These are phyloP conservation scores for Ophion obscuratus DNA, from an alignment of 2,888 invertebrate species.

Conservation along the genomic window DNA sequence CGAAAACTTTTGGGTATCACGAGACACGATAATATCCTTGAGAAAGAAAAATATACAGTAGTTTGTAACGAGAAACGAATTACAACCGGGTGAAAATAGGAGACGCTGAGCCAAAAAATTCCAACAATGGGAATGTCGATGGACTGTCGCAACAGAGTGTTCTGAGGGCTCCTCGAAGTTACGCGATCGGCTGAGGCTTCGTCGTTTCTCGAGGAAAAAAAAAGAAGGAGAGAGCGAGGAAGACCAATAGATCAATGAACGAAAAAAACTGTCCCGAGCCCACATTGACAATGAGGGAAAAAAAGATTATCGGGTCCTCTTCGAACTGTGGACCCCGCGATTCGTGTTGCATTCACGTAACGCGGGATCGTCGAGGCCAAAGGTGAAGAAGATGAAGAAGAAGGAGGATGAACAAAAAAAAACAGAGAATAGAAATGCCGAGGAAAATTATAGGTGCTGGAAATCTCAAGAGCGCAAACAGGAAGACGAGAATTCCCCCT, in stretches of 20 bases:
- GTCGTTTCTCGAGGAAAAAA: conserved; percentile 28
- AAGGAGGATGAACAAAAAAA: conserved; percentile 66
- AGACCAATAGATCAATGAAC: conserved; percentile 38
- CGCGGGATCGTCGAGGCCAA: conserved; percentile 71
- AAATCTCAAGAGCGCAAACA: conserved; percentile 81
- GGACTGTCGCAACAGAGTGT: conserved; percentile 32
- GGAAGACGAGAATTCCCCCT: conserved; percentile 74
- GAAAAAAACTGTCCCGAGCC: conserved; percentile 64
- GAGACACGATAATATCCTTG: background rate
- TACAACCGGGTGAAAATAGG: background rate
- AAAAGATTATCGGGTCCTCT: conserved; percentile 71
- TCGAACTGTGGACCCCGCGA: conserved; percentile 61
- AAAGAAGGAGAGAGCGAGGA: conserved; percentile 23
- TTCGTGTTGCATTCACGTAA: conserved; percentile 75
- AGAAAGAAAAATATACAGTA: conserved; percentile 2
- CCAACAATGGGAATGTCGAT: conserved; percentile 27
- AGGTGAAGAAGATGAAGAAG: conserved; percentile 63
- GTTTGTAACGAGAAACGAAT: conserved; percentile 23
- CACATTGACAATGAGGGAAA: conserved; percentile 69
- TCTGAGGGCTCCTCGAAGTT: conserved; percentile 23
- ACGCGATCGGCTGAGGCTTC: conserved; percentile 10
- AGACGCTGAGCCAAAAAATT: background rate
- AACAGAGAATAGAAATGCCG: conserved; percentile 61
- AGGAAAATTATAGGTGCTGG: conserved; percentile 83
- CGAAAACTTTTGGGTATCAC: conserved; percentile 2